Percentiles rank a stretch among this genome's conserved stretches.
These are phyloP conservation scores for Campopleginae sp. DNA, from an alignment of 2,888 invertebrate genomes.

Conservation along the genomic window DNA sequence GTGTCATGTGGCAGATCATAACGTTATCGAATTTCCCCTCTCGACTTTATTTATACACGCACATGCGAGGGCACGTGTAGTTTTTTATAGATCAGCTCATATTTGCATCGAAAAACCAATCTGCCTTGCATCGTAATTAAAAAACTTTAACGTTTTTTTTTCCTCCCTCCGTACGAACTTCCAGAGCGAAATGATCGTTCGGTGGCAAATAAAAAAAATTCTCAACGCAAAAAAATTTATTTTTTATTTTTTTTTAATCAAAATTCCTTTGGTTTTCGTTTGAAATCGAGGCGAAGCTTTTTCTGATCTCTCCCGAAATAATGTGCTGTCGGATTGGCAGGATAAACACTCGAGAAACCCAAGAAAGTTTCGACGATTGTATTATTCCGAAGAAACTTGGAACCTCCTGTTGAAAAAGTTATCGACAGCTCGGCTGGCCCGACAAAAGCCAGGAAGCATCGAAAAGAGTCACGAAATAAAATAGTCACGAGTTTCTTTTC, in stretches of 20 bases:
- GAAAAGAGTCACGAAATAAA: conserved; percentile 24
- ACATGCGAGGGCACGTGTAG: conserved; percentile 31
- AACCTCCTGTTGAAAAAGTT: not conserved
- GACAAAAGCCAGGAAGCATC: not conserved
- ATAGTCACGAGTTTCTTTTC: not conserved
- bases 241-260: no score
- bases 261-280: conserved; percentile 6
- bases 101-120: conserved; percentile 40
- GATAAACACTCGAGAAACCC: not conserved
- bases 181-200: not conserved
- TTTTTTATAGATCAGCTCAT: conserved; percentile 44
- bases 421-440: not conserved
- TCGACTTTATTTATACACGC: conserved; percentile 56
- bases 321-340: not conserved
- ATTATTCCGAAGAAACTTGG: not conserved
- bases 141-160: conserved; percentile 31
- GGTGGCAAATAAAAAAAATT: not conserved
- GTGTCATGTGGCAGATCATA: conserved; percentile 9
- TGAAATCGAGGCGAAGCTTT: not conserved
- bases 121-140: conserved; percentile 26
- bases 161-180: not conserved
- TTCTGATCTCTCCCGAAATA: not conserved
- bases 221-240: no score
- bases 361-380: conserved; percentile 3
- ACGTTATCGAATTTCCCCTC: conserved; percentile 51